phyloP scores from a whole-genome alignment of 2,797 vertebrate genomes.

The Syndactyla subalaris region DNA sequence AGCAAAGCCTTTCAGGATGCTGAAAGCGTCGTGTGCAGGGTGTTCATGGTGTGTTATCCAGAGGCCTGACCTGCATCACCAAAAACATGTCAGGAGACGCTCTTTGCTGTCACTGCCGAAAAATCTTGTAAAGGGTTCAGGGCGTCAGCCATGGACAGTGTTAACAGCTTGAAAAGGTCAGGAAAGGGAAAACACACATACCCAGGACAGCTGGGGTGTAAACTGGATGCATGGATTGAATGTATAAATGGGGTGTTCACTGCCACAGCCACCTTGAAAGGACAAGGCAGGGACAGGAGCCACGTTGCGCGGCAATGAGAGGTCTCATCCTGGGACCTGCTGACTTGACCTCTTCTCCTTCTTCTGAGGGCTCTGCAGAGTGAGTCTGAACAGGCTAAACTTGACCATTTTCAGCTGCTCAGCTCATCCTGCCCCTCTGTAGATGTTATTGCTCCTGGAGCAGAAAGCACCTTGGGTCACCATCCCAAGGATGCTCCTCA shows the following conservation, averaged over 20 bases:
- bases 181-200: background rate
- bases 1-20: background rate
- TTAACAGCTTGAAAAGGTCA: constrained; percentile 42
- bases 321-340: accelerated
- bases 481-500: background rate
- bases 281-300: background rate
- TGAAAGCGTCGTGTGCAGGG: background rate
- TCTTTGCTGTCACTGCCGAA: background rate
- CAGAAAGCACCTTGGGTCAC: background rate
- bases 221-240: background rate
- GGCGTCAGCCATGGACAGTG: background rate
- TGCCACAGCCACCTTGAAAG: accelerated
- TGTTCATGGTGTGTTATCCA: accelerated
- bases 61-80: background rate
- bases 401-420: background rate
- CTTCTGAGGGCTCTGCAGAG: background rate
- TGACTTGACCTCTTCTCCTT: background rate
- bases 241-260: accelerated
- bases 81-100: background rate
- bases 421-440: background rate
- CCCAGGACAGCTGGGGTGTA: background rate
- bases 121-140: background rate
- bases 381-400: background rate
- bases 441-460: background rate
- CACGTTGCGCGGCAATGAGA: background rate